Evolutionary conservation across 1,140 invertebrate genomes (phyloP), one percentile per base, ranked within the genome.

Genomic region (Maconellicoccus hirsutus): DNA sequence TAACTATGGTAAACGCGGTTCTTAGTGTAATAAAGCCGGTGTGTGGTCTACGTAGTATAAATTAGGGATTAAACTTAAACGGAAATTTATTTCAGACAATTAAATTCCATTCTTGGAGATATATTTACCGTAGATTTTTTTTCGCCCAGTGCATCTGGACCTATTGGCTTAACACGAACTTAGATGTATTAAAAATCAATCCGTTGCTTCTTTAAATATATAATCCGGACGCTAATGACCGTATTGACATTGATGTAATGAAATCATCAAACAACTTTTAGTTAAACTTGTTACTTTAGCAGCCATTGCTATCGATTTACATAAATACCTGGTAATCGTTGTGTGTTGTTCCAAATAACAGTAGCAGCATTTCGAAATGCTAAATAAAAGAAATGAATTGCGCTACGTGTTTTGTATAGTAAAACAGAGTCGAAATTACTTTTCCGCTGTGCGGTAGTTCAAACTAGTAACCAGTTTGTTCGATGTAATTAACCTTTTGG

Each of bases 131-230:
- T n/a, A n/a, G n/a, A n/a, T n/a, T n/a, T n/a, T n/a, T n/a, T n/a
- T n/a, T n/a, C n/a, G n/a, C n/a, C n/a, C n/a, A n/a, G n/a, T n/a
- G n/a, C n/a, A n/a, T n/a, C n/a, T n/a, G n/a, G n/a, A n/a, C n/a
- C n/a, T n/a, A n/a, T 52, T 52, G 42, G n/a, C 42, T 52, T 52
- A 52, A 52, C 42, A 52, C 42, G 42, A 19, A 16, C n/a, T 8
- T 52, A 52, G n/a, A 52, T 52, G 42, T 52, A 52, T 52, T 52
- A 52, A 52, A 52, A 52, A 52, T 52, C 42, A 52, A 52, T 52
- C 42, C 42, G 42, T 52, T 52, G n/a, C 12, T 16, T 16, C 6
- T 52, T 52, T 52, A 52, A 52, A 52, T 52, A 52, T 52, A 52
- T 52, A 52, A 52, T 52, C 12, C 42, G 42, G n/a, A 52, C 42